Percentiles rank a stretch among this genome's conserved stretches.
These are phyloP conservation scores for Gavialis gangeticus DNA, from an alignment of 2,113 vertebrate genomes.

Conservation along the genomic window DNA sequence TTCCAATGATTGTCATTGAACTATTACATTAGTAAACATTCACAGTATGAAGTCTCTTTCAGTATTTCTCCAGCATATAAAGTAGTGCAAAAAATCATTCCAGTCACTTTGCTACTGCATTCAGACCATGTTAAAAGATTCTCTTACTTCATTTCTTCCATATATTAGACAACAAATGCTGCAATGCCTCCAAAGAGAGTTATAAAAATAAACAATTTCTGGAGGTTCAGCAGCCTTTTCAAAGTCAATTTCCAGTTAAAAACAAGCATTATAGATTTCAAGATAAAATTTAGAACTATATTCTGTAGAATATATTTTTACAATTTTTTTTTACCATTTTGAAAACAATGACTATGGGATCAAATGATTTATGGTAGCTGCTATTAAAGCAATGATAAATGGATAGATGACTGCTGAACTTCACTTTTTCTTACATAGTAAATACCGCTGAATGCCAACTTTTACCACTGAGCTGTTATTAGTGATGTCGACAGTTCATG, in stretches of 20 bases:
- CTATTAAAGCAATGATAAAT: slow-evolving; percentile 83
- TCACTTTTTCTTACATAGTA: slow-evolving; percentile 86
- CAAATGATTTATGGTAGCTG: slow-evolving; percentile 78
- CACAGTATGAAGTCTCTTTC: slow-evolving; percentile 88
- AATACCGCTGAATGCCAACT: slow-evolving; percentile 86
- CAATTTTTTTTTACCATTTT: slow-evolving; percentile 80
- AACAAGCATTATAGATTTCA: slow-evolving; percentile 82
- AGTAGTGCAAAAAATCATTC: slow-evolving; percentile 88
- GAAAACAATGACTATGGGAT: slow-evolving; percentile 80
- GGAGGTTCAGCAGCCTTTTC: slow-evolving; percentile 78
- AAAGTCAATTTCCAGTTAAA: slow-evolving; percentile 84
- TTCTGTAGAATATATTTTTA: slow-evolving; percentile 82
- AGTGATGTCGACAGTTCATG: slow-evolving; percentile 78
- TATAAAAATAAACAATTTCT: slow-evolving; percentile 86
- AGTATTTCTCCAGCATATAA: slow-evolving; percentile 81
- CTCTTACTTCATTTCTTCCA: slow-evolving; percentile 71
- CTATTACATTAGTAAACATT: slow-evolving; percentile 84
- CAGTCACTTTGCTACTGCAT: slow-evolving; percentile 78
- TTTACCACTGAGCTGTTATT: slow-evolving; percentile 78
- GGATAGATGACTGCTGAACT: slow-evolving; percentile 77
- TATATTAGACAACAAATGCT: slow-evolving; percentile 77
- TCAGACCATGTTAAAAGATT: slow-evolving; percentile 76
- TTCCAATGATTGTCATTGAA: slow-evolving; percentile 87
- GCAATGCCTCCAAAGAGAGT: slow-evolving; percentile 79
- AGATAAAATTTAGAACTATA: slow-evolving; percentile 79